A percentile compares a stretch with the other conserved stretches of the same genome.
These are phyloP conservation scores for Cephalopterus ornatus DNA, from an alignment of 2,113 vertebrate genomes.

Conservation along the genomic window DNA sequence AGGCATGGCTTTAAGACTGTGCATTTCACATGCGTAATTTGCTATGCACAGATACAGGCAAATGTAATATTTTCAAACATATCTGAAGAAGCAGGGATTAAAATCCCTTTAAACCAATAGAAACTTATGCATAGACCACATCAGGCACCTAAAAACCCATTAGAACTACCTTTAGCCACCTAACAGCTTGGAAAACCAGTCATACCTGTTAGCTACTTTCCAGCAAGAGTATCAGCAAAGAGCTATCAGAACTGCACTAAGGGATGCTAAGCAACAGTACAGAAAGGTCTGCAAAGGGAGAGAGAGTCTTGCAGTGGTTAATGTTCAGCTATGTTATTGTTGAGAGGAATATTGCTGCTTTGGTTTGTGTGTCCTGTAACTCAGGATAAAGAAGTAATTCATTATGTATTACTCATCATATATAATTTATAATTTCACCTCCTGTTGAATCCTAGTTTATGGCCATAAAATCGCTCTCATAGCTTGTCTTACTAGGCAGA, in stretches of 20 bases:
- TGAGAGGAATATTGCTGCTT: neutral
- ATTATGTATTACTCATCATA: neutral
- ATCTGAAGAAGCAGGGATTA: neutral
- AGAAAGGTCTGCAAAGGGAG: neutral
- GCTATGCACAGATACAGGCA: neutral
- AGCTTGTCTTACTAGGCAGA: neutral
- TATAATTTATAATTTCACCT: neutral
- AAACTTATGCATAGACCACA: neutral
- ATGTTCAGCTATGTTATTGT: neutral
- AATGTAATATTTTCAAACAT: neutral
- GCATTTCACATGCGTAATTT: neutral
- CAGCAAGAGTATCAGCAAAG: neutral
- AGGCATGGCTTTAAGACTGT: neutral
- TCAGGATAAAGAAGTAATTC: neutral
- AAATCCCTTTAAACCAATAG: neutral
- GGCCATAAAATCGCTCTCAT: neutral
- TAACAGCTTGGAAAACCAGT: neutral
- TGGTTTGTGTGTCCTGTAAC: neutral
- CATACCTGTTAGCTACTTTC: neutral
- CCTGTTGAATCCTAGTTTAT: neutral
- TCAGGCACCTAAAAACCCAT: neutral
- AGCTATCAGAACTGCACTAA: neutral
- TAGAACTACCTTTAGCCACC: neutral
- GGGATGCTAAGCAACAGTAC: neutral
- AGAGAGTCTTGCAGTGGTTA: neutral